Evolutionary conservation across 1,140 invertebrate species (phyloP), one percentile per base, ranked within the genome.

Genomic region (Bemisia tabaci): DNA sequence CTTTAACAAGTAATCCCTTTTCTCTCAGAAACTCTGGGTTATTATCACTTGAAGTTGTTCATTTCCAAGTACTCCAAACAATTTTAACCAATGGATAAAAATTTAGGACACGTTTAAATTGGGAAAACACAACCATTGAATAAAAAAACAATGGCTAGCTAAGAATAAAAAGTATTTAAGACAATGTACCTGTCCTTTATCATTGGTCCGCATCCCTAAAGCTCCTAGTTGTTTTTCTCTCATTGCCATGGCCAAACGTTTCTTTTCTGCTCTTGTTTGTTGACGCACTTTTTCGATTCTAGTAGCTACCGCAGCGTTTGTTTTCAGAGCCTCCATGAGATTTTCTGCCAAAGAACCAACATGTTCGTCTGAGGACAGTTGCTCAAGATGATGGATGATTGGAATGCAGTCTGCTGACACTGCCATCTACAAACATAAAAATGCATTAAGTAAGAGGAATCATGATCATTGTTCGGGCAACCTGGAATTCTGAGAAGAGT

Each of bases 281-380:
- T 95, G 88, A 0, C 95, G 82, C 0, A 95, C 92, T 75, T 95
- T 88, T 75, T 97, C 92, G 64, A 98, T 94, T 68, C 92, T 82
- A 39, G 84, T 84, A 0, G 90, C 89, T 2, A 89, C 90, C 62
- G 85, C 82, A 22, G 87, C 83, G 78, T 95, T 92, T 1, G 92
- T 91, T 65, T 90, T 87, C 1, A 98, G 78, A 0, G 94, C 92
- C 74, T 92, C 90, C 64, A 99, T 78, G 1, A 98, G 81, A 80
- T 97, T 97, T 79, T 99, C 96, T 0, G 96, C 95, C 67, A 98
- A 79, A 2, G 94, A 95, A 62, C 95, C 95, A 12, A 98, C 93
- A 76, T 97, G 93, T 75, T 97, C 94, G 75, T 97, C 95, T 0
- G 94, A 97, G 0, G 94, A 95, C 0, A 98, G 94, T 79, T 98